Evolutionary conservation across 2,113 vertebrate species (phyloP), one percentile per base, ranked within the genome.

Genomic region (Mormyrus lacerda): DNA sequence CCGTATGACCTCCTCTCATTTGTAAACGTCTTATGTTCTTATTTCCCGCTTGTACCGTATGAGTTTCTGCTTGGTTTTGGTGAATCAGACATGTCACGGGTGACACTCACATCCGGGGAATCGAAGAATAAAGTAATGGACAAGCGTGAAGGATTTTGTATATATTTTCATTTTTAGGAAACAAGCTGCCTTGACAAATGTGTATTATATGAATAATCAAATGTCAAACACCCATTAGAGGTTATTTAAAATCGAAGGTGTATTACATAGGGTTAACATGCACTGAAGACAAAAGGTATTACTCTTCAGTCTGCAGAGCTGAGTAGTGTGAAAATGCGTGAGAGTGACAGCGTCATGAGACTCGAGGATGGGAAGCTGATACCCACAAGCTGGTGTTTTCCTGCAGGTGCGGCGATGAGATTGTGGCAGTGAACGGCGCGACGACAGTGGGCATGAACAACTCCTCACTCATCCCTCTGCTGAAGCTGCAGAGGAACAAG

Each of bases 361-460:
- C n/a, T 31, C 65, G 1, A 79, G 73, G 85, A 27, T 39, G 7
- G 17, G 82, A 84, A 47, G 39, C 10, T 8, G 53, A 7, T 4
- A n/a, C 91, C 6, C 35, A 42, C 11, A 21, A 85, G 9, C 15
- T 24, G 19, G 4, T 87, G 31, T 91, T 89, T 88, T 53, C 88
- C 3, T 79, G 44, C 92, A 98, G 97, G 94, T 98, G 98, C 15
- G 97, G 98, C 4, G 98, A 98, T 58, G 97, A 98, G 92, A 98
- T 98, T 0, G 97, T 98, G 91, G 98, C 97, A 0, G 98, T 98
- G 42, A 98, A 98, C 0, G 97, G 97, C 39, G 95, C 96, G 45
- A 96, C 96, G 0, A 97, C 97, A 0, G 94, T 96, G 3, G 97
- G 97, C 76, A 98, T 98, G 97, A 98, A 97, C 95, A 98, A 98